Evolutionary conservation across 2,113 vertebrate species (phyloP).

Genomic region (Chaenogobius annularis): DNA sequence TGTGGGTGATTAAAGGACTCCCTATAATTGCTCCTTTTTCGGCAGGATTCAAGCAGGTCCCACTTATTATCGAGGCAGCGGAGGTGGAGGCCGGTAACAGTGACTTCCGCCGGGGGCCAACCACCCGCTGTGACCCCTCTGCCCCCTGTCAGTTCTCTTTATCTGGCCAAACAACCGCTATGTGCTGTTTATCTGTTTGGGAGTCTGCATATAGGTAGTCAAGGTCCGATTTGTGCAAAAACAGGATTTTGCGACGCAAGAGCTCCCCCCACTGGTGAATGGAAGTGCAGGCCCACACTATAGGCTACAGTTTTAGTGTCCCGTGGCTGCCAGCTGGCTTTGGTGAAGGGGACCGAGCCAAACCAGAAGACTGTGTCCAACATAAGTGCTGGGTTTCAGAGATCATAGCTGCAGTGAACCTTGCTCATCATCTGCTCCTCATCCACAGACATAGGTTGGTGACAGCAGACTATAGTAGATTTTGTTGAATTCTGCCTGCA

Average conservation of each 20-base stretch:
- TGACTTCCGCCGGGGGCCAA: conserved; percentile 48
- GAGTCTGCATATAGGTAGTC: conserved; percentile 28
- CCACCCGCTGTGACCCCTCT: conserved; percentile 62
- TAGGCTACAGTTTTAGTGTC: neutral
- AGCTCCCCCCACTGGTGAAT: conserved; percentile 69
- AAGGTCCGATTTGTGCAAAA: conserved; percentile 41
- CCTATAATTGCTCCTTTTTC: conserved; percentile 77
- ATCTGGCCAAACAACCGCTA: conserved; percentile 69
- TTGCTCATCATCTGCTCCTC: conserved; percentile 61
- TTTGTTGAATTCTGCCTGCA: neutral
- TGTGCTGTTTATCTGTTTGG: conserved; percentile 20
- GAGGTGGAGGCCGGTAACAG: conserved; percentile 39
- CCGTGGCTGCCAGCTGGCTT: conserved; percentile 60
- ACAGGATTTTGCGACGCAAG: conserved; percentile 48
- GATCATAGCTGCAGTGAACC: conserved; percentile 63
- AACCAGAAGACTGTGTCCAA: conserved; percentile 65
- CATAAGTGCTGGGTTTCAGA: conserved; percentile 59
- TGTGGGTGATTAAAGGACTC: conserved; percentile 76
- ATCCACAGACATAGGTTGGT: conserved; percentile 33
- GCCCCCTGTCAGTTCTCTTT: conserved; percentile 66
- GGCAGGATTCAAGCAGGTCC: conserved; percentile 65
- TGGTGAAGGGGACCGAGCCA: conserved; percentile 60
- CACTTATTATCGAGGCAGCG: conserved; percentile 57
- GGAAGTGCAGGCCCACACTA: neutral
- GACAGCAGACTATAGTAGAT: conserved; percentile 40